These are phyloP conservation scores for Tenthredo scrophulariae DNA, from an alignment of 2,888 invertebrate species.

Conservation along the genomic window DNA sequence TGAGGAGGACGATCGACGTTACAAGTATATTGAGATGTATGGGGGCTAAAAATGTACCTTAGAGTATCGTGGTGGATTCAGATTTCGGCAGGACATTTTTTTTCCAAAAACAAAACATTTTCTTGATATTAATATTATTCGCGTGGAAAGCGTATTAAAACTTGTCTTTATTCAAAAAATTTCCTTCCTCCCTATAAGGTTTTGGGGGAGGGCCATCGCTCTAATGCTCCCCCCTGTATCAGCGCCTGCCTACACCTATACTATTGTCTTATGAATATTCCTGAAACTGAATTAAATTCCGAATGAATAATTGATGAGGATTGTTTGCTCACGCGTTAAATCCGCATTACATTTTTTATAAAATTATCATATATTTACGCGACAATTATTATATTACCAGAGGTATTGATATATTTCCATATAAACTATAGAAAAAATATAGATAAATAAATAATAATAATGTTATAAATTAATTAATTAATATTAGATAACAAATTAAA, in stretches of 20 bases:
- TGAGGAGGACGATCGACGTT: too few species aligned
- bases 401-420: neutral
- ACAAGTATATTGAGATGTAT: too few species aligned
- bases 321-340: slow-evolving; percentile 20
- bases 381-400: neutral
- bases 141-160: too few species aligned
- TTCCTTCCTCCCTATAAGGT: too few species aligned
- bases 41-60: too few species aligned
- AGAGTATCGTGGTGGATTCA: too few species aligned
- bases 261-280: slow-evolving; percentile 35
- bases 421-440: neutral
- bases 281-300: neutral
- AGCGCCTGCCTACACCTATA: neutral
- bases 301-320: neutral
- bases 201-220: too few species aligned
- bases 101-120: too few species aligned
- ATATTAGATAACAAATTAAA: neutral
- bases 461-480: neutral
- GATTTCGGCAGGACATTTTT: too few species aligned
- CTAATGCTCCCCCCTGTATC: too few species aligned
- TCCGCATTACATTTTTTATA: neutral
- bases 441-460: neutral
- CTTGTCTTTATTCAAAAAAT: too few species aligned
- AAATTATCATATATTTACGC: neutral
- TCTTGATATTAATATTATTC: too few species aligned